Conservation (phyloP, 1,140 invertebrate species). For the Drosophila lacertosa region DNA sequence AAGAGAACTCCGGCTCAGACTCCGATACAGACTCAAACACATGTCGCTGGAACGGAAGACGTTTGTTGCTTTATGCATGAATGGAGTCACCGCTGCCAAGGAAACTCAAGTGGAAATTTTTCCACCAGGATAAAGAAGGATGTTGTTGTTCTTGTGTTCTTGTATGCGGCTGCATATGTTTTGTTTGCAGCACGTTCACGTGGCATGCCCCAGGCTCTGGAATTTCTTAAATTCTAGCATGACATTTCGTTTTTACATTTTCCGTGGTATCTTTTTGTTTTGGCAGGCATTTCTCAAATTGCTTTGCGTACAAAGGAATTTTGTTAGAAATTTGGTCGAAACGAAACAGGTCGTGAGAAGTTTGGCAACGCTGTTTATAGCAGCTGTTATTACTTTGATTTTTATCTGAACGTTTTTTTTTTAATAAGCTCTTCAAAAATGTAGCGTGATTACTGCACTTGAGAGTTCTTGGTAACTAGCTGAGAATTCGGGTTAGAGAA, state of each 20-base stretch:
- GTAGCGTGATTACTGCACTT: not conserved
- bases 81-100: slow-evolving; percentile 35
- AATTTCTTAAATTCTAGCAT: slow-evolving; percentile 50
- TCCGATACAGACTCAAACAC: slow-evolving; percentile 59
- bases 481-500: not conserved
- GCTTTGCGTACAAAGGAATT: slow-evolving; percentile 23
- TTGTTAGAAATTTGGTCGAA: slow-evolving; percentile 11
- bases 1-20: slow-evolving; percentile 8
- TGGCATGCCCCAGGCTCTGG: slow-evolving; percentile 46
- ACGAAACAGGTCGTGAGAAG: slow-evolving; percentile 4
- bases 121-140: slow-evolving; percentile 43
- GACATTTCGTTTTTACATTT: slow-evolving; percentile 67
- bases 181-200: slow-evolving; percentile 72
- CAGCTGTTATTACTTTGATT: slow-evolving; percentile 32
- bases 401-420: slow-evolving; percentile 5
- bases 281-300: slow-evolving; percentile 59
- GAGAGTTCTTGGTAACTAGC: not conserved
- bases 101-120: slow-evolving; percentile 81
- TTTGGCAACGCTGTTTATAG: slow-evolving; percentile 32
- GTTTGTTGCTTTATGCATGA: slow-evolving; percentile 57
- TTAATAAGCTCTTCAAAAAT: slow-evolving; percentile 16
- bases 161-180: slow-evolving; percentile 48
- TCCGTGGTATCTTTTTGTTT: slow-evolving; percentile 3
- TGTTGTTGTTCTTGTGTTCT: slow-evolving; percentile 40
- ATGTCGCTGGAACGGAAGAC: slow-evolving; percentile 75